Conservation (phyloP, 2,113 vertebrate genomes). For the Paedocypris sp. region DNA sequence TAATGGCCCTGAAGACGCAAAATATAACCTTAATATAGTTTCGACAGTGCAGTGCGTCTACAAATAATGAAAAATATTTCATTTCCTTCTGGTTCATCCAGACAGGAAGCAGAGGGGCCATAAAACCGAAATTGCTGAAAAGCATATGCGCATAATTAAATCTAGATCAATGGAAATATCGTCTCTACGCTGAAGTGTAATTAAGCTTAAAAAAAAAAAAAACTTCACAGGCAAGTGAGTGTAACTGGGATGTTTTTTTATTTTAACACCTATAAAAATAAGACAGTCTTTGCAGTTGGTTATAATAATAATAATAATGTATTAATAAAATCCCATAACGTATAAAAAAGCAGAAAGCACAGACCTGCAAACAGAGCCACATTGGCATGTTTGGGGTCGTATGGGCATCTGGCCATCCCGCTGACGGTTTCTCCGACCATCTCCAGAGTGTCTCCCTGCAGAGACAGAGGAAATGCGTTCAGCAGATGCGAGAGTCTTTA, state of each 20-base stretch:
- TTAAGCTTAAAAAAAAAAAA: conserved; percentile 30
- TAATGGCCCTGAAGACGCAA: neutral
- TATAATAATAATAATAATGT: neutral
- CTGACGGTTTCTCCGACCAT: conserved; percentile 80
- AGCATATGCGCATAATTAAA: conserved; percentile 21
- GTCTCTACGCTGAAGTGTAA: conserved; percentile 22
- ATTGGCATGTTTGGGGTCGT: conserved; percentile 91
- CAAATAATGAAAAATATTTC: conserved; percentile 15
- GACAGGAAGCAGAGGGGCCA: conserved; percentile 8
- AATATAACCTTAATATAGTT: conserved; percentile 19
- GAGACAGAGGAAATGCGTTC: conserved; percentile 11
- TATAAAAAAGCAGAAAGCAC: neutral
- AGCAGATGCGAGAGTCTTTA: conserved; percentile 24
- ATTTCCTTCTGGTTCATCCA: neutral
- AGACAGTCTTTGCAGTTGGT: neutral
- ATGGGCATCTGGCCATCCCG: conserved; percentile 92
- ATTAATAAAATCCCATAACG: too few species aligned
- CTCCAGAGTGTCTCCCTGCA: conserved; percentile 81
- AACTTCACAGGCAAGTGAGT: neutral
- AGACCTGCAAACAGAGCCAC: conserved; percentile 90
- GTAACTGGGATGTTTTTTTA: neutral
- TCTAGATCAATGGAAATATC: conserved; percentile 7
- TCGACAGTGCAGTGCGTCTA: neutral
- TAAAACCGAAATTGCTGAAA: neutral
- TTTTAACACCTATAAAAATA: neutral